These are phyloP conservation scores for Nansenia antarctica DNA, from an alignment of 2,113 vertebrate species.

Conservation along the genomic window DNA sequence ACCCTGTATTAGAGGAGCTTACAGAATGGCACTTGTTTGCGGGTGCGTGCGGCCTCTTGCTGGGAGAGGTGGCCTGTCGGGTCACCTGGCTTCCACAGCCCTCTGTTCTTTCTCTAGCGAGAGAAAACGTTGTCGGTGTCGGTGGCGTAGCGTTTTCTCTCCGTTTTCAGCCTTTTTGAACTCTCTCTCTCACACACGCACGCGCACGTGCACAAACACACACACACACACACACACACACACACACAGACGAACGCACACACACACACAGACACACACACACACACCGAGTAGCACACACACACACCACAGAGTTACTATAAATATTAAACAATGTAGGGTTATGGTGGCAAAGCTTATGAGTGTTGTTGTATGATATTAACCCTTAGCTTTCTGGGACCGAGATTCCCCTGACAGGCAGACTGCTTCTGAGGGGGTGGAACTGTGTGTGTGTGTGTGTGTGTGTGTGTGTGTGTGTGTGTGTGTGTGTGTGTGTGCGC, in stretches of 20 bases:
- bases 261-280: no score
- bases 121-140: no score
- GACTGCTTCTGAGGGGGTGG: constrained; percentile 50
- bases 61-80: neutral
- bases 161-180: no score
- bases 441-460: constrained; percentile 41
- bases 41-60: neutral
- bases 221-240: no score
- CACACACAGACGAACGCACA: no score
- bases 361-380: constrained; percentile 69
- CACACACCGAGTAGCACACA: neutral
- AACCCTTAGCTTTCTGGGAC: constrained; percentile 71
- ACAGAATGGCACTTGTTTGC: no score
- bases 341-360: constrained; percentile 64
- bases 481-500: constrained; percentile 9
- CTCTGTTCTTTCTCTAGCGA: constrained; percentile 45
- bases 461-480: constrained; percentile 44
- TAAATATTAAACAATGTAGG: constrained; percentile 63
- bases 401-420: constrained; percentile 60
- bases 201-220: no score
- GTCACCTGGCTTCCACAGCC: constrained; percentile 8
- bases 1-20: constrained; percentile 40
- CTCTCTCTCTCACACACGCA: no score
- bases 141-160: no score
- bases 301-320: constrained; percentile 25